Evolutionary conservation across 2,797 vertebrate species (phyloP).

Genomic region (Enteromius thamalakanensis): DNA sequence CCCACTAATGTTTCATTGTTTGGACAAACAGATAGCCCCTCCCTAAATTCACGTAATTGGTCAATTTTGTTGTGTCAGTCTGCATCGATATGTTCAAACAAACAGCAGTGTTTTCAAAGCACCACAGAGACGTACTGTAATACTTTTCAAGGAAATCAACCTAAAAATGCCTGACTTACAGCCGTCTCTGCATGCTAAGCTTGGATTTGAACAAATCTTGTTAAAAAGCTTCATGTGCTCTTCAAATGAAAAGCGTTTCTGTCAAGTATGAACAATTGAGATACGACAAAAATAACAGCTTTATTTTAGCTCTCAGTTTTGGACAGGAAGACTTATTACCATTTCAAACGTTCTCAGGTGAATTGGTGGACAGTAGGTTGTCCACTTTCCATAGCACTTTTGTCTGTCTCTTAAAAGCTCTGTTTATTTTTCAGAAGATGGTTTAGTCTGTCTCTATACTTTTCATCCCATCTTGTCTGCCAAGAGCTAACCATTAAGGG

Average conservation of each 20-base stretch:
- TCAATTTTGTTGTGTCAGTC: background rate
- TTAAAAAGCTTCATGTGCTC: background rate
- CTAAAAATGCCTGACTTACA: background rate
- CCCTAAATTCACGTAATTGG: background rate
- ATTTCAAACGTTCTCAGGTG: constrained; percentile 79
- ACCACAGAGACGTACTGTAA: background rate
- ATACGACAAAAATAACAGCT: constrained; percentile 67
- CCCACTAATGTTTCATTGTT: background rate
- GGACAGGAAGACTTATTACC: constrained; percentile 74
- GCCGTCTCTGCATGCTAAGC: background rate
- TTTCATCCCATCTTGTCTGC: constrained; percentile 54
- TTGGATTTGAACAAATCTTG: background rate
- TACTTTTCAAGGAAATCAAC: background rate
- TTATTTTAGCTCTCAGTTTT: constrained; percentile 64
- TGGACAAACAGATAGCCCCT: constrained; percentile 8
- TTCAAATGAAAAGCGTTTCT: background rate
- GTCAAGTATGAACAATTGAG: background rate
- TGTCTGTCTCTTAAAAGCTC: constrained; percentile 48
- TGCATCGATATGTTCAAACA: background rate
- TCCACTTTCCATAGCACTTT: constrained; percentile 42
- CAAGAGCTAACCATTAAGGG: constrained; percentile 57
- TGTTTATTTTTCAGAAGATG: constrained; percentile 60
- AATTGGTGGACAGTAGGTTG: constrained; percentile 52
- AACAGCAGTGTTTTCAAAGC: constrained; percentile 16
- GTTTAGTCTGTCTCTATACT: constrained; percentile 61